Base-by-base conservation (phyloP, 1,140 invertebrate genomes). In the Saxidomus purpurata region DNA sequence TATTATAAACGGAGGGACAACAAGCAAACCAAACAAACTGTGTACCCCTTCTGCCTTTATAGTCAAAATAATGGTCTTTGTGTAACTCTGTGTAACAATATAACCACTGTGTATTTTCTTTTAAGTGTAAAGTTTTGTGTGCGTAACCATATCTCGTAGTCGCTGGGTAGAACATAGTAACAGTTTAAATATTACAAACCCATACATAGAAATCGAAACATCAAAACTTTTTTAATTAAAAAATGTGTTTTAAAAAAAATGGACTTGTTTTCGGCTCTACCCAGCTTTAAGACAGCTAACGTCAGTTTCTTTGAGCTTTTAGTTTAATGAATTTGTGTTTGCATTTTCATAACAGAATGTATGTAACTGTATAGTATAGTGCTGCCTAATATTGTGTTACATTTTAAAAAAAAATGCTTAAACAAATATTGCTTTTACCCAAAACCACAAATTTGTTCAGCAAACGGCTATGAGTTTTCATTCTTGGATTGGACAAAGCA, bases 1-100 rank as follows among this genome's bases (percentile, higher is more conserved):
- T 63, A 22, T 59, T 71, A 52, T 84, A 52, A 28, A 36, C 67
- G 67, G 82, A 71, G 82, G 82, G 82, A 84, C 82, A 84, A 84
- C 82, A 15, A 47, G 40, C 40, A 77, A 47, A 49, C 8, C 22
- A 79, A 34, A 55, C 25, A 36, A 67, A 67, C n/a, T 86, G 84
- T 88, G 86, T 88, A 88, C 76, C 86, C 86, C 36, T 61, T 88
- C 86, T 88, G 77, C 76, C 86, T 88, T 81, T 81, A 69, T 61
- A 79, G 76, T 79, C 43, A 49, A 71, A 55, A 25, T 76, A 76
- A 76, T 76, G 38, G 71, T 76, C 71, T 76, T 59, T 76, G 36
- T 71, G 19, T 38, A 17, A 19, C 67, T 71, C 17, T 40, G 11
- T 71, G 67, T 71, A 71, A 71, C 67, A 19, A 15, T 71, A 15